phyloP scores from a whole-genome alignment of 1,140 invertebrate genomes.

The Theocolax elegans region DNA sequence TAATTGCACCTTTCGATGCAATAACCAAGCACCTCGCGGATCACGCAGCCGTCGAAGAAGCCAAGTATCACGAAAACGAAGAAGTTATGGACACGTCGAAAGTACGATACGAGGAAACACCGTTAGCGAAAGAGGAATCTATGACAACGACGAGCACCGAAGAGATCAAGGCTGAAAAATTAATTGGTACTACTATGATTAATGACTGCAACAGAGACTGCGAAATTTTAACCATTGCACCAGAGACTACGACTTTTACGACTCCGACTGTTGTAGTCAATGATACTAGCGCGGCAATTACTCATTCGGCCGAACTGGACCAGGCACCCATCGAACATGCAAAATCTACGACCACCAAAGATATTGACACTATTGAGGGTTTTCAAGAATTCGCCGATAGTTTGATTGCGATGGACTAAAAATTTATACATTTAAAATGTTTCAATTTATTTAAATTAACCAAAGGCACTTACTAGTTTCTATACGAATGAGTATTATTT shows the following conservation, averaged over 20 bases:
- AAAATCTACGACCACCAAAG: constrained; percentile 22
- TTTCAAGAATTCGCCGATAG: constrained; percentile 53
- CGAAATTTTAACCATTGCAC: background rate
- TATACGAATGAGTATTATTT: too few relatives aligned
- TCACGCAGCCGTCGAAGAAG: constrained; percentile 51
- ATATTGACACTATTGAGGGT: constrained; percentile 49
- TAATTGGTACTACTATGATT: constrained; percentile 18
- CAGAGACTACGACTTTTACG: background rate
- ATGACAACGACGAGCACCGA: background rate
- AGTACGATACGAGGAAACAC: constrained; percentile 47
- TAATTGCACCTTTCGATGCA: constrained; percentile 53
- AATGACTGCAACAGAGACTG: background rate
- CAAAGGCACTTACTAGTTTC: too few relatives aligned
- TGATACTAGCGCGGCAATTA: background rate
- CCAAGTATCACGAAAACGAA: constrained; percentile 43
- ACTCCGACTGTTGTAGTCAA: background rate
- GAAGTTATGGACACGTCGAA: constrained; percentile 16
- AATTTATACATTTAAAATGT: background rate
- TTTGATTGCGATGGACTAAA: constrained; percentile 47
- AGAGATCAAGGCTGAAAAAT: constrained; percentile 36
- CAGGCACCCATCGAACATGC: constrained; percentile 12
- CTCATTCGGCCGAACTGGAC: background rate
- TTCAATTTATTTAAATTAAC: too few relatives aligned
- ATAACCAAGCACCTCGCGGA: constrained; percentile 57
- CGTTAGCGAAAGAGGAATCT: constrained; percentile 29